phyloP scores from a whole-genome alignment of 2,797 vertebrate genomes.

The Malurus leucopterus region DNA sequence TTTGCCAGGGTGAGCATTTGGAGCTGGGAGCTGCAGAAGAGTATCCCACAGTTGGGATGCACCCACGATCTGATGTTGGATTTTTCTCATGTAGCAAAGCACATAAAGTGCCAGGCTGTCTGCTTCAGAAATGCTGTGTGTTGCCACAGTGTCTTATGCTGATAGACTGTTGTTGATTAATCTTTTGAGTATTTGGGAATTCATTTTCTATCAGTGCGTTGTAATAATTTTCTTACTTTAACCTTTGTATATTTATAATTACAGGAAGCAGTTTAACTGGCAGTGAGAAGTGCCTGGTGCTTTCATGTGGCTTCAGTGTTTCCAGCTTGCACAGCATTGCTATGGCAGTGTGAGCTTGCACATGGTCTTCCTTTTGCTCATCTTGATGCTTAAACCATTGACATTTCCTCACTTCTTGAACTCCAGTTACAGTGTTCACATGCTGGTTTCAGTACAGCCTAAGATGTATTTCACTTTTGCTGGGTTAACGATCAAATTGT shows the following conservation, averaged over 20 bases:
- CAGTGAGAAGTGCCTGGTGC: neutral
- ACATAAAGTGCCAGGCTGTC: neutral
- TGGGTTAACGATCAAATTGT: neutral
- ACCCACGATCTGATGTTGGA: neutral
- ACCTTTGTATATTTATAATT: slow-evolving; percentile 3
- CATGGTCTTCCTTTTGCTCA: neutral
- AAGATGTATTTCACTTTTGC: neutral
- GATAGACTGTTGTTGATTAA: neutral
- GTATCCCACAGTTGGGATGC: neutral
- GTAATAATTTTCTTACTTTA: slow-evolving; percentile 33
- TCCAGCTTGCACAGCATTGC: neutral
- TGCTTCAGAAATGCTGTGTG: neutral
- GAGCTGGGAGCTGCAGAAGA: neutral
- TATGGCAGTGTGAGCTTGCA: neutral
- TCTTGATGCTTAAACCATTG: neutral
- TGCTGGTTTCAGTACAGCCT: neutral
- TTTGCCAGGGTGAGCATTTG: slow-evolving; percentile 3
- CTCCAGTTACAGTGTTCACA: neutral
- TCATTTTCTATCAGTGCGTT: neutral
- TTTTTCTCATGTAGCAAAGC: neutral
- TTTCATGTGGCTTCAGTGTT: slow-evolving; percentile 28
- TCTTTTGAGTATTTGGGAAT: neutral
- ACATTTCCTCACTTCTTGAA: neutral
- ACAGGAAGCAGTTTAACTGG: neutral
- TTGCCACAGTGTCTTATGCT: neutral